These are phyloP conservation scores for Portevinia maculata DNA, from an alignment of 2,888 invertebrate species.

Conservation along the genomic window DNA sequence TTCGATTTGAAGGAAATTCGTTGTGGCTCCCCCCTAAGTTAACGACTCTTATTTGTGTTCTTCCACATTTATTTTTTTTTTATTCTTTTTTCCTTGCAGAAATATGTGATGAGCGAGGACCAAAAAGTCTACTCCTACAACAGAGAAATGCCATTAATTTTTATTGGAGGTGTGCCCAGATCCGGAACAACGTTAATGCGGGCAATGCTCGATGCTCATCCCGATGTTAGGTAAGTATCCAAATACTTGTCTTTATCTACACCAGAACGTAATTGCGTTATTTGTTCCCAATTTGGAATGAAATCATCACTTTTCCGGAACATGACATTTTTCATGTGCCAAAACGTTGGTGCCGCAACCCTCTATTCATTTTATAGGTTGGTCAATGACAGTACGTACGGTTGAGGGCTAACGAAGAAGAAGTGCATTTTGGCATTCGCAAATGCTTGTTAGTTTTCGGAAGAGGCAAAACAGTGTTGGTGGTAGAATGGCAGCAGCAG, in stretches of 20 bases:
- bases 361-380: conserved; percentile 13
- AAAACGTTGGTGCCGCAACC: conserved; percentile 3
- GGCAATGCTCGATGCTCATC: conserved; percentile 99
- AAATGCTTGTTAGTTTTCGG: conserved; percentile 32
- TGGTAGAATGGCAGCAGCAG: background rate
- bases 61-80: conserved; percentile 74
- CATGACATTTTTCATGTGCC: conserved; percentile 22
- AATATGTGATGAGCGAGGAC: conserved; percentile 86
- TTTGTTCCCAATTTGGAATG: conserved; percentile 51
- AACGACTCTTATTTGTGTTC: conserved; percentile 28
- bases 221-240: conserved; percentile 90
- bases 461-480: conserved; percentile 22
- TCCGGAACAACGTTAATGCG: conserved; percentile 99
- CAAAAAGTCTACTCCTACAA: conserved; percentile 89
- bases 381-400: conserved; percentile 18
- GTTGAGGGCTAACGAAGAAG: background rate
- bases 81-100: conserved; percentile 82
- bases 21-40: background rate
- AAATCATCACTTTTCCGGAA: conserved; percentile 48
- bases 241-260: background rate
- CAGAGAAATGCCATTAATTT: conserved; percentile 95
- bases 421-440: conserved; percentile 34
- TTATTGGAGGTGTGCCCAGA: conserved; percentile 98
- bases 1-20: background rate
- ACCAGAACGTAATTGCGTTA: conserved; percentile 48